Evolutionary conservation across 53 echinoderm and acorn worm genomes (phyloP).

Genomic region (Zoroaster sp.): DNA sequence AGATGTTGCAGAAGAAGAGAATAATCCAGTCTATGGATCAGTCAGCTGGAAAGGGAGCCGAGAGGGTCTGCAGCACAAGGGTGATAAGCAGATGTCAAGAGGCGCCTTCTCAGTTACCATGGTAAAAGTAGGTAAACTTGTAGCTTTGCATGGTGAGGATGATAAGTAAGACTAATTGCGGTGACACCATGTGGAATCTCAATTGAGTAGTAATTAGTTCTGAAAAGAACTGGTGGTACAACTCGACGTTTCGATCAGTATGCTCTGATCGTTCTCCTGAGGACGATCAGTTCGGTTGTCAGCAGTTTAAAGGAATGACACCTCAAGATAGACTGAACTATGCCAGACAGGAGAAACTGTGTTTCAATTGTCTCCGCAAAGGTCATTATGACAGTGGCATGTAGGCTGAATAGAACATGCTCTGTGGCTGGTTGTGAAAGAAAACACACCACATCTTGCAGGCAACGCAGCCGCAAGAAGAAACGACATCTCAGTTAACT

Average conservation of each 20-base stretch:
- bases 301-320: conserved; percentile 48
- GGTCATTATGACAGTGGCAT: conserved; percentile 28
- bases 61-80: background rate
- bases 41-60: background rate
- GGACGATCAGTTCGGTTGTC: too few species aligned
- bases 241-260: too few species aligned
- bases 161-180: too few species aligned
- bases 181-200: too few species aligned
- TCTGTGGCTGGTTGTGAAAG: conserved; percentile 56
- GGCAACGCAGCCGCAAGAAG: background rate
- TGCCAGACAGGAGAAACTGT: conserved; percentile 43
- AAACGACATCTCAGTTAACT: background rate
- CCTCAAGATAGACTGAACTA: conserved; percentile 30
- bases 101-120: background rate
- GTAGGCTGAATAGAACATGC: conserved; percentile 44
- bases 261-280: too few species aligned
- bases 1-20: background rate
- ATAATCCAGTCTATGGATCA: background rate
- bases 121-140: too few species aligned
- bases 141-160: too few species aligned
- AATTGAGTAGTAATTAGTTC: too few species aligned
- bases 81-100: background rate
- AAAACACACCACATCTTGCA: conserved; percentile 59
- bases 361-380: conserved; percentile 53
- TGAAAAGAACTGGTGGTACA: too few species aligned